These are phyloP conservation scores for Zophobas morio DNA, from an alignment of 1,140 invertebrate genomes.

Conservation along the genomic window DNA sequence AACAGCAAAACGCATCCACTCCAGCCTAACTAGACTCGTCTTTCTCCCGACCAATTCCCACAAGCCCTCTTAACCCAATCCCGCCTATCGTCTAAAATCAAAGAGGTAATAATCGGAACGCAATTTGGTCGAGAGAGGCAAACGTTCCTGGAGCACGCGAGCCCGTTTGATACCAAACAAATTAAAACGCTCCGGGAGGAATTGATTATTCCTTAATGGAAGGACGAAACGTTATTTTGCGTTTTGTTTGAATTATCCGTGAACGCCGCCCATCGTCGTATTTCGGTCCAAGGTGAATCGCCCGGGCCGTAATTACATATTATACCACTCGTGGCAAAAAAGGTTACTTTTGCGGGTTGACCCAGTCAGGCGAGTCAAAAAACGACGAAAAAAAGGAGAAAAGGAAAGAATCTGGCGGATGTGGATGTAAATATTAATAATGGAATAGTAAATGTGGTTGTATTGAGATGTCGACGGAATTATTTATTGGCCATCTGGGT, in stretches of 20 bases:
- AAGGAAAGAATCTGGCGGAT: too few relatives aligned
- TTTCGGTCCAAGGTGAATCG: conserved; percentile 18
- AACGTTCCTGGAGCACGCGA: background rate
- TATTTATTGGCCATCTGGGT: too few relatives aligned
- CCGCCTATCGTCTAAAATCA: too few relatives aligned
- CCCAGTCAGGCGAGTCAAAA: background rate
- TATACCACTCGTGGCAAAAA: background rate
- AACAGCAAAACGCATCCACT: too few relatives aligned
- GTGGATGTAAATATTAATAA: too few relatives aligned
- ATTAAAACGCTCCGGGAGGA: background rate
- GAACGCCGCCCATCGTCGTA: background rate
- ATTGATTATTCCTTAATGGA: conserved; percentile 31
- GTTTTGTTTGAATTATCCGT: conserved; percentile 17
- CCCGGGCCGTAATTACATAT: background rate
- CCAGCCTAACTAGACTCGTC: too few relatives aligned
- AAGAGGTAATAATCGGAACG: too few relatives aligned
- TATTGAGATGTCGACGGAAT: too few relatives aligned
- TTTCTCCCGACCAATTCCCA: too few relatives aligned
- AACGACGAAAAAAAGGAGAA: too few relatives aligned
- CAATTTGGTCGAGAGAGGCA: background rate
- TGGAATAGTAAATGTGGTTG: too few relatives aligned
- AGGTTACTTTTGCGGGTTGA: background rate
- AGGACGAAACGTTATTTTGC: conserved; percentile 6
- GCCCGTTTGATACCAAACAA: background rate
- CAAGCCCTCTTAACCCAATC: too few relatives aligned